A percentile compares a stretch with the other conserved stretches of the same genome.
These are phyloP conservation scores for Mesorhabditis spiculigera DNA, from an alignment of 2,888 invertebrate species.

Conservation along the genomic window DNA sequence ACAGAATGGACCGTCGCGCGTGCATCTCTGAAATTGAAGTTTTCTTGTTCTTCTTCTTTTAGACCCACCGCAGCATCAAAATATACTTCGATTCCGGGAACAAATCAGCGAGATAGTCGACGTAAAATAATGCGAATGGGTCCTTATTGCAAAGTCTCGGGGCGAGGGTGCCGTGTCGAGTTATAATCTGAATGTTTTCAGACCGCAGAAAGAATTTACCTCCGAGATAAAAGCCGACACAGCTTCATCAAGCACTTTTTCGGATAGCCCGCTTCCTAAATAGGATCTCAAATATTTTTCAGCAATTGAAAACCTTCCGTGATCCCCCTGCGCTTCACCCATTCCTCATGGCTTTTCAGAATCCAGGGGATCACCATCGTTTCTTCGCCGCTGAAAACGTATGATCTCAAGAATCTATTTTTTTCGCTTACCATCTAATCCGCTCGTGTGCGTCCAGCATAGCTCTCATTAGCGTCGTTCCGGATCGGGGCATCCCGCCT, in stretches of 20 bases:
- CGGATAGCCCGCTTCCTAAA: conserved; percentile 65
- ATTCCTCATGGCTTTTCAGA: conserved; percentile 86
- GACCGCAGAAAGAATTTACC: conserved; percentile 10
- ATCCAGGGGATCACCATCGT: conserved; percentile 79
- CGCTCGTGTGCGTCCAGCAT: conserved; percentile 96
- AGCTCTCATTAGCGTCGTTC: conserved; percentile 92
- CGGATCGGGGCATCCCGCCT: conserved; percentile 93
- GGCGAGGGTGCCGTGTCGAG: conserved; percentile 88
- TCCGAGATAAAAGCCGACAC: conserved; percentile 81
- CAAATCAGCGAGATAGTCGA: conserved; percentile 83
- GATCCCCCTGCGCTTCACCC: conserved; percentile 76
- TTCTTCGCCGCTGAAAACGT: conserved; percentile 64
- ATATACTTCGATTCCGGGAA: conserved; percentile 95
- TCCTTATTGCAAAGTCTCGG: conserved; percentile 90
- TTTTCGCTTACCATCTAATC: conserved; percentile 64
- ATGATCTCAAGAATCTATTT: conserved; percentile 4
- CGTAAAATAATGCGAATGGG: conserved; percentile 91
- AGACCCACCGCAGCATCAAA: conserved; percentile 88
- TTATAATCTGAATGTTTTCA: conserved; percentile 65
- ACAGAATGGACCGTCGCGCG: conserved; percentile 96
- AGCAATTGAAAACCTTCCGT: conserved; percentile 83
- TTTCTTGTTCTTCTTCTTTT: conserved; percentile 58
- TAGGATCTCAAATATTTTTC: conserved; percentile 64
- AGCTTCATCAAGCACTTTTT: conserved; percentile 85
- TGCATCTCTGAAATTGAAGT: conserved; percentile 20